phyloP scores from a whole-genome alignment of 2,113 vertebrate genomes.

The Pampusana beccarii region DNA sequence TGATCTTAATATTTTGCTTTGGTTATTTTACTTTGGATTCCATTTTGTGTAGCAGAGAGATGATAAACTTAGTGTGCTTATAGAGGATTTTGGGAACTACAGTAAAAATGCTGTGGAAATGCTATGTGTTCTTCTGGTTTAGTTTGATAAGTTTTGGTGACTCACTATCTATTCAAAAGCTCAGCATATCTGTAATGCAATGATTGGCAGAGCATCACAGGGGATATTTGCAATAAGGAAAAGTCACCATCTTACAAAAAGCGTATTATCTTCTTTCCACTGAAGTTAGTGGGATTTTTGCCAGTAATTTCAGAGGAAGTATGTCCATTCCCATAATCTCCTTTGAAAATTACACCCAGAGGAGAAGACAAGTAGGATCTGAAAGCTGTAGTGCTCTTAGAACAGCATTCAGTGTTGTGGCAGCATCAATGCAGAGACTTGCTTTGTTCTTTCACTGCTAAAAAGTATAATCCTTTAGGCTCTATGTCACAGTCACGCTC shows the following conservation, averaged over 20 bases:
- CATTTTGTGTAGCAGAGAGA: background rate
- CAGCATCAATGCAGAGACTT: background rate
- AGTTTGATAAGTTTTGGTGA: background rate
- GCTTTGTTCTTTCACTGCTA: background rate
- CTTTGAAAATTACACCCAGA: background rate
- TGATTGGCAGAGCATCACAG: background rate
- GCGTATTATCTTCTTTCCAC: background rate
- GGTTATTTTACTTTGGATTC: background rate
- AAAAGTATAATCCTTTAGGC: background rate
- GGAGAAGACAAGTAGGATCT: background rate
- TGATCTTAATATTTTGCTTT: background rate
- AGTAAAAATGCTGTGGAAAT: background rate
- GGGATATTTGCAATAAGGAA: background rate
- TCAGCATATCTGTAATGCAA: background rate
- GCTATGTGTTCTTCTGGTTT: background rate
- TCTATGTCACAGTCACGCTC: background rate
- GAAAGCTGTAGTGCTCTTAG: background rate
- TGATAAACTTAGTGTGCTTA: background rate
- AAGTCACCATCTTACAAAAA: background rate
- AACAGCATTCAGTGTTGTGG: background rate
- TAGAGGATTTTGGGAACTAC: background rate
- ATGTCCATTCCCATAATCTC: background rate
- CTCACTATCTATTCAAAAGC: background rate
- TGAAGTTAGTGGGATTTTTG: background rate
- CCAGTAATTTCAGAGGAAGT: background rate